Evolutionary conservation across 64 coral and sea anemone species (phyloP).

Genomic region (Porites australiensis): DNA sequence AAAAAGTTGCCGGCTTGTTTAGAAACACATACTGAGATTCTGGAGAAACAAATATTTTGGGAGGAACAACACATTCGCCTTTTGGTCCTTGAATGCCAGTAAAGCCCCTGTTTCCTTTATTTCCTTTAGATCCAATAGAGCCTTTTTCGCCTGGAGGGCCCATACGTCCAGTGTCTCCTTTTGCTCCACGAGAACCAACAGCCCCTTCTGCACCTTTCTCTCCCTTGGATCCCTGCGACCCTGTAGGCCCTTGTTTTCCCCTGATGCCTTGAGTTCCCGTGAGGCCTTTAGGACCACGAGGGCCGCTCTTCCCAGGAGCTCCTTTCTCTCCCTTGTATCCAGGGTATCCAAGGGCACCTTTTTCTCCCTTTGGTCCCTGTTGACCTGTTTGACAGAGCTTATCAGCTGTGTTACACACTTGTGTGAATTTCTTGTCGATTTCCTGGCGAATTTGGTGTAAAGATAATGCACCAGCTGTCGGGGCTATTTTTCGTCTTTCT

Average conservation of each 20-base stretch:
- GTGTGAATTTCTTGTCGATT: background rate
- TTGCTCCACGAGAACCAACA: background rate
- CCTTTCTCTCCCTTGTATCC: constrained; percentile 31
- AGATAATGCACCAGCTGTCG: background rate
- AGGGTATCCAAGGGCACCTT: background rate
- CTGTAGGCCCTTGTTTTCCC: background rate
- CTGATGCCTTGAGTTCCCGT: background rate
- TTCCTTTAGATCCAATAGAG: background rate
- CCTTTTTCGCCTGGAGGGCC: background rate
- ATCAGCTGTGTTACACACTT: background rate
- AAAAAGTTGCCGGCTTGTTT: background rate
- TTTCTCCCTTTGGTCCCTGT: background rate
- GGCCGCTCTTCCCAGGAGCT: background rate
- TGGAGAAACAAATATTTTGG: background rate
- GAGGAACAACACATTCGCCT: background rate
- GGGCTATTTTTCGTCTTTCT: background rate
- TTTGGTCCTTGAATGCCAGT: constrained; percentile 1
- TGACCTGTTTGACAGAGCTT: background rate
- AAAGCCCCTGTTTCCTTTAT: background rate
- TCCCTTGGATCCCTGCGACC: background rate
- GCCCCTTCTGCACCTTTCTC: background rate
- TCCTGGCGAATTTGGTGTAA: background rate
- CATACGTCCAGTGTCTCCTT: background rate
- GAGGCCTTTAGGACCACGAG: background rate
- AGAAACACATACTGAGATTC: background rate